These are phyloP conservation scores for Prosopocoilus inquinatus DNA, from an alignment of 2,888 invertebrate species.

Conservation along the genomic window DNA sequence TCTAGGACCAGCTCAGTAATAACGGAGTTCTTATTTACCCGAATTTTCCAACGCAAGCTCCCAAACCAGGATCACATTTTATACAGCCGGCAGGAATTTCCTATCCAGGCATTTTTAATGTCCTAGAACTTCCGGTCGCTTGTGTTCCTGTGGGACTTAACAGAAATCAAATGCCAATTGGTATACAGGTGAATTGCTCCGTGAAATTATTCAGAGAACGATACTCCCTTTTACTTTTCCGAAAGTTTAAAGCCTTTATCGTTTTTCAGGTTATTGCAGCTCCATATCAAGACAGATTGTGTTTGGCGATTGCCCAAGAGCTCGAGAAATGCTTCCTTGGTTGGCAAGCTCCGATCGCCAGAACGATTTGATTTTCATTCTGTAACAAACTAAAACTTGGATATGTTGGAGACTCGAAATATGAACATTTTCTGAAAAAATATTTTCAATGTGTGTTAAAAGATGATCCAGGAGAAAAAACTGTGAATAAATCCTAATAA, in stretches of 20 bases:
- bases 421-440: no score
- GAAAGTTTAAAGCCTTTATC: neutral
- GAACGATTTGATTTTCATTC: no score
- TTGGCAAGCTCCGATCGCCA: constrained; percentile 3
- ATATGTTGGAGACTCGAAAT: no score
- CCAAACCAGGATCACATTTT: constrained; percentile 31
- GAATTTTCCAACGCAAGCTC: constrained; percentile 63
- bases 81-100: constrained; percentile 25
- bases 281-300: constrained; percentile 73
- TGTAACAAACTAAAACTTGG: no score
- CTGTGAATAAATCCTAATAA: no score
- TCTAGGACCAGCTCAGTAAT: constrained; percentile 17
- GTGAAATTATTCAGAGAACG: neutral
- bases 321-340: constrained; percentile 57
- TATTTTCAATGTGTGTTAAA: no score
- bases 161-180: constrained; percentile 65
- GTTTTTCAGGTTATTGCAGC: constrained; percentile 65
- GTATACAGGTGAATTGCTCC: constrained; percentile 63
- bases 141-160: constrained; percentile 70
- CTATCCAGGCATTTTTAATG: constrained; percentile 68
- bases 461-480: no score
- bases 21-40: constrained; percentile 72
- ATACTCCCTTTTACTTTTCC: neutral
- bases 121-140: constrained; percentile 72
- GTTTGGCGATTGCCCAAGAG: constrained; percentile 76